phyloP scores from a whole-genome alignment of 2,797 vertebrate genomes.

The Helicolenus hilgendorfi region DNA sequence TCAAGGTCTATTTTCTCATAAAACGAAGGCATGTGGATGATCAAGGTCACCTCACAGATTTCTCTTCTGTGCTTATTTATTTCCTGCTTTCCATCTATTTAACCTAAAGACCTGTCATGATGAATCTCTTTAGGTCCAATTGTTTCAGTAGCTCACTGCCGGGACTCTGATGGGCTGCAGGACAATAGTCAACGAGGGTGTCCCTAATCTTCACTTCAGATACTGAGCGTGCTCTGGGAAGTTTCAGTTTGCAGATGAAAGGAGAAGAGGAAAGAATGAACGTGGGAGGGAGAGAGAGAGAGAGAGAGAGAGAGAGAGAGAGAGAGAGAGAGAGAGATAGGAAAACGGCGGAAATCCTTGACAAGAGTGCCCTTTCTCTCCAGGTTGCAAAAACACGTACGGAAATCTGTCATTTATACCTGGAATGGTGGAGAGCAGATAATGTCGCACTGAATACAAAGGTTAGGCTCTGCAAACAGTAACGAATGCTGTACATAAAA shows the following conservation, averaged over 20 bases:
- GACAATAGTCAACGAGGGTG: constrained; percentile 61
- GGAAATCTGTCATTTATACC: neutral
- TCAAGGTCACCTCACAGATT: constrained; percentile 4
- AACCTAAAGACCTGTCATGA: constrained; percentile 51
- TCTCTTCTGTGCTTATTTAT: constrained; percentile 7
- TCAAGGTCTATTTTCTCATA: neutral
- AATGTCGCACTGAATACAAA: neutral
- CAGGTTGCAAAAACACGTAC: neutral
- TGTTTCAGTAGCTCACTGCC: constrained; percentile 44
- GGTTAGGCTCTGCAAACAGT: neutral
- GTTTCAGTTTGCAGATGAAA: constrained; percentile 45
- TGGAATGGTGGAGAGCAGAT: neutral
- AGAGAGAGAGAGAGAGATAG: neutral
- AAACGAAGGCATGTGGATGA: neutral
- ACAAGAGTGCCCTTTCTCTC: neutral
- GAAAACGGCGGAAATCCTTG: constrained; percentile 25
- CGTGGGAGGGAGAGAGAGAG: constrained; percentile 25
- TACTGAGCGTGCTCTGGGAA: constrained; percentile 41
- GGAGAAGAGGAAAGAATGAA: constrained; percentile 30
- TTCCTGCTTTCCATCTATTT: constrained; percentile 28
- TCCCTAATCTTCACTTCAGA: constrained; percentile 57
- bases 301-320: constrained; percentile 19
- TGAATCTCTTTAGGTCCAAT: constrained; percentile 41
- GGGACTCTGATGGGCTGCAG: constrained; percentile 10
- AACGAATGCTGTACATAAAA: neutral